Evolutionary conservation across 2,113 vertebrate genomes (phyloP), one percentile per base, ranked within the genome.

Genomic region (Tichodroma muraria): DNA sequence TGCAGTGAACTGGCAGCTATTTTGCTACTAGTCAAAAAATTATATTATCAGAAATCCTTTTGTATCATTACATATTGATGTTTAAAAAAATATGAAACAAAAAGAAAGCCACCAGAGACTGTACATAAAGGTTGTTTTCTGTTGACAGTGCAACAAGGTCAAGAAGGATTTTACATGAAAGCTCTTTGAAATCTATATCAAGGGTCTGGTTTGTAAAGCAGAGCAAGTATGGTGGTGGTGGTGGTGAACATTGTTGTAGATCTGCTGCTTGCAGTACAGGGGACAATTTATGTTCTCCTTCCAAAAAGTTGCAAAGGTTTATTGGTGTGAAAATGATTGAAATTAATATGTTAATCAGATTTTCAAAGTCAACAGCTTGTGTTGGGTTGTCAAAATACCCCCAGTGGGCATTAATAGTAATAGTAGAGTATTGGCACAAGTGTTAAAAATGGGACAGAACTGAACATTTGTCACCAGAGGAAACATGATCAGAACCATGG

Each of bases 21-120:
- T 95, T 96, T 1, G 44, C 81, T 96, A 71, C 77, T 89, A 96
- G 89, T 97, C 50, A 95, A 91, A 90, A 97, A 91, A 72, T 37
- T 42, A 79, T 71, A 63, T 85, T 85, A 76, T 84, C 82, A 94
- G 70, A 95, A 95, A 95, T 80, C 45, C 59, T 83, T 96, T 90
- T 88, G 88, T 52, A 94, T 94, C 66, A 73, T 80, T 60, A 49
- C 30, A 71, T 89, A 65, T 44, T 95, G 71, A 86, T 92, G 76
- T 70, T 35, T 27, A 23, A 56, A 69, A 72, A 92, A 70, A 80
- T 28, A 65, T 2, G 25, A 81, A 91, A 77, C 3, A 35, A 76
- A 91, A 69, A 89, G 63, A 80, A 91, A 95, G 6, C 76, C 94
- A 88, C 83, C 15, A 73, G 97, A 96, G 90, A 88, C 57, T 68